A percentile compares a stretch with the other conserved stretches of the same genome.
These are phyloP conservation scores for Eulemur macaco DNA, from an alignment of 2,113 vertebrate species.

Conservation along the genomic window DNA sequence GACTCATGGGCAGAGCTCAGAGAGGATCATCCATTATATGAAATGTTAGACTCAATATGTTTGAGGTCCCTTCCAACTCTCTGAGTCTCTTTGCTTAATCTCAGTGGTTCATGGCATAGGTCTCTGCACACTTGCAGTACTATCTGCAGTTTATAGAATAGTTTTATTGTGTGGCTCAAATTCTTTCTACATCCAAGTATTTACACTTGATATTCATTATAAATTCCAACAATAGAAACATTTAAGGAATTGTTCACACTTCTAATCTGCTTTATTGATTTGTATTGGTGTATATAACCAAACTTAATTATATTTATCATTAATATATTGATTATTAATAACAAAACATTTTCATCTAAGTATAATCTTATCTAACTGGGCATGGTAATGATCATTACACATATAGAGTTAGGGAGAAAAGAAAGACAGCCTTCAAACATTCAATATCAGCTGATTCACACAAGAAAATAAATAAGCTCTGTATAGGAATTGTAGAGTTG, in stretches of 20 bases:
- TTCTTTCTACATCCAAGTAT: background rate
- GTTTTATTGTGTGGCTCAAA: background rate
- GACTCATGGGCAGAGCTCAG: too few relatives aligned
- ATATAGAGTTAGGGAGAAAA: conserved; percentile 61
- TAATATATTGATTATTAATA: background rate
- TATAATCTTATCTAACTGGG: conserved; percentile 25
- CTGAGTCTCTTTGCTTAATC: background rate
- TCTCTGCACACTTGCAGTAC: background rate
- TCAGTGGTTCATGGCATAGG: background rate
- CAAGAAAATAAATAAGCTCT: conserved; percentile 70
- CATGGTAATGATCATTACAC: conserved; percentile 58
- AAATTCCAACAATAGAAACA: background rate
- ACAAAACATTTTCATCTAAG: background rate
- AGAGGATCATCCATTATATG: background rate
- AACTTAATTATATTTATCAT: background rate
- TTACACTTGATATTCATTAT: background rate
- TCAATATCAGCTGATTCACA: conserved; percentile 52
- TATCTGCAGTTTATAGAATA: background rate
- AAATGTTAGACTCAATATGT: background rate
- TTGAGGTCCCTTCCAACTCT: background rate
- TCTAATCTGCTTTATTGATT: background rate
- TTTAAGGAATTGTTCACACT: background rate
- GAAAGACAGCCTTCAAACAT: conserved; percentile 59
- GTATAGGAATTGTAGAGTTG: conserved; percentile 45
- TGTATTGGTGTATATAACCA: background rate